Percentiles rank a stretch among this genome's conserved stretches.
phyloP scores from a whole-genome alignment of 35 echinoderm and acorn worm species.

The Diadema setosum region DNA sequence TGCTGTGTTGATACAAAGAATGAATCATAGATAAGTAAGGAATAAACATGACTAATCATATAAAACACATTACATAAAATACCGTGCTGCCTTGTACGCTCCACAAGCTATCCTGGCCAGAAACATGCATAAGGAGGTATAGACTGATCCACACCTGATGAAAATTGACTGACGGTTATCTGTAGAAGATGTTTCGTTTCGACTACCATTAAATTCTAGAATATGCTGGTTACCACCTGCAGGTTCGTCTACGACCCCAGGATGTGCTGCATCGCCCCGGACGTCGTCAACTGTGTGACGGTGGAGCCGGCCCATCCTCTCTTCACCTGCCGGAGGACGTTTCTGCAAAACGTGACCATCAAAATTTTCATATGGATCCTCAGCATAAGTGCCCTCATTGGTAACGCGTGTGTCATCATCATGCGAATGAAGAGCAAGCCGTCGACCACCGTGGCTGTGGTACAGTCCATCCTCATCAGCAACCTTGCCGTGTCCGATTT shows the following conservation, averaged over 20 bases:
- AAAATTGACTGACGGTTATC: neutral
- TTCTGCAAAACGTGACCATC: neutral
- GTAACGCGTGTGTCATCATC: neutral
- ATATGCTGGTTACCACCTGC: neutral
- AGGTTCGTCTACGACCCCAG: neutral
- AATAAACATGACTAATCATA: neutral
- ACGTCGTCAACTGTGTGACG: neutral
- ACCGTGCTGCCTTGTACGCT: neutral
- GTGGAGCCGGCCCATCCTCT: neutral
- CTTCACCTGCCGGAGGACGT: constrained; percentile 1
- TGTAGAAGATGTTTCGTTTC: neutral
- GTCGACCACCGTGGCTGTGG: neutral
- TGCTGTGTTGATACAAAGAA: too few species aligned
- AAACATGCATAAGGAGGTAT: neutral
- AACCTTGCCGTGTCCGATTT: constrained; percentile 29
- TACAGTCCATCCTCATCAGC: constrained; percentile 7
- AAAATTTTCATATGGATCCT: neutral
- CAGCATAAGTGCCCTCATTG: neutral
- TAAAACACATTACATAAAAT: neutral
- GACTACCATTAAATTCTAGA: neutral
- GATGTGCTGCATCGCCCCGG: neutral
- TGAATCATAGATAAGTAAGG: too few species aligned
- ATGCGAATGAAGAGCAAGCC: neutral
- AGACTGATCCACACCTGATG: neutral
- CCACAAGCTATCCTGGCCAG: neutral